These are phyloP conservation scores for Hirundo rustica DNA, from an alignment of 2,797 vertebrate species.

Conservation along the genomic window DNA sequence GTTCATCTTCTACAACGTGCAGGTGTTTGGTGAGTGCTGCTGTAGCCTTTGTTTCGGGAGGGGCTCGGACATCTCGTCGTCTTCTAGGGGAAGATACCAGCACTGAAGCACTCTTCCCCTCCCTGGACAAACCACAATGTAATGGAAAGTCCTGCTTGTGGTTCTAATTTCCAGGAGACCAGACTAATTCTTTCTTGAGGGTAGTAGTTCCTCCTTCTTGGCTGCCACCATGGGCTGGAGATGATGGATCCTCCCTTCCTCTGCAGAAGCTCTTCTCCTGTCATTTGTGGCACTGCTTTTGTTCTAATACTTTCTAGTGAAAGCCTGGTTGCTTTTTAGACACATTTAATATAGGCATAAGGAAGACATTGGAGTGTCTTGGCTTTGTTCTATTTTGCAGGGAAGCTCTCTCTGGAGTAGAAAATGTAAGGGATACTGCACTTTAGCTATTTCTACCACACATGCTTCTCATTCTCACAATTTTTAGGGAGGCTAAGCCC, in stretches of 20 bases:
- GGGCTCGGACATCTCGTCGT: neutral
- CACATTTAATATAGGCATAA: neutral
- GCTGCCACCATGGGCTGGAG: neutral
- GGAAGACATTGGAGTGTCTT: neutral
- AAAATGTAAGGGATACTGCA: neutral
- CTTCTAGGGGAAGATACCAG: neutral
- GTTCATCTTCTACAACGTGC: slow-evolving; percentile 89
- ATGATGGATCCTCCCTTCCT: neutral
- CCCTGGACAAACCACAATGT: neutral
- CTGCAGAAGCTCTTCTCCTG: neutral
- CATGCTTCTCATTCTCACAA: neutral
- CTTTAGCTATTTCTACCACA: neutral
- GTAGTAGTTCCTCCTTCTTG: neutral
- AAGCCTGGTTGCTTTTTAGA: neutral
- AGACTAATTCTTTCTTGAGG: neutral
- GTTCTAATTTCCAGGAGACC: neutral
- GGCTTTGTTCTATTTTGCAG: neutral
- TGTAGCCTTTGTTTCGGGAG: neutral
- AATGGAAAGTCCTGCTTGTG: neutral
- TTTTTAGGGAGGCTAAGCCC: neutral
- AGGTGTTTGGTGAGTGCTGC: slow-evolving; percentile 90
- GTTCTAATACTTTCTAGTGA: neutral
- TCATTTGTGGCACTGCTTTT: neutral
- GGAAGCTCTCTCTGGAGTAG: neutral
- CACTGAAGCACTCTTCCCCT: neutral